These are phyloP conservation scores for Littorina saxatilis DNA, from an alignment of 1,140 invertebrate species.

Conservation along the genomic window DNA sequence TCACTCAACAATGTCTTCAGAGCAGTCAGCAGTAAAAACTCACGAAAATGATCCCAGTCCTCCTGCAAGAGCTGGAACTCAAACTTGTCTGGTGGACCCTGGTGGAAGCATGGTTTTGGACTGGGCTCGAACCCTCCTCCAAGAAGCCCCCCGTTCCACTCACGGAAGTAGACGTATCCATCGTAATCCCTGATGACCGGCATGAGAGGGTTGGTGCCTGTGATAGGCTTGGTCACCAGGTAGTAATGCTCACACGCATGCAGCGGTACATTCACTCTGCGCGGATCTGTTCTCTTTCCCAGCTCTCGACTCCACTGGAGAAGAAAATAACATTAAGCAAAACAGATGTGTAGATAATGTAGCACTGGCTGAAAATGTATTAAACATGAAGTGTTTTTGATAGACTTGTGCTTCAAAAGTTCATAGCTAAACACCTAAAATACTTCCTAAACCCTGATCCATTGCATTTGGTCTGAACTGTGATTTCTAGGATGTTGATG, in stretches of 20 bases:
- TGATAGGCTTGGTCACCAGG: slow-evolving; percentile 88
- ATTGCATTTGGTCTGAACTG: too few relatives aligned
- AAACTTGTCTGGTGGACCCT: slow-evolving; percentile 79
- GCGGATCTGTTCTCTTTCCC: slow-evolving; percentile 88
- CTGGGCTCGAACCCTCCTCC: slow-evolving; percentile 90
- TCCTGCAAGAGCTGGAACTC: slow-evolving; percentile 78
- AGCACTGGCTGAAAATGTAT: too few relatives aligned
- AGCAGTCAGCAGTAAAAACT: slow-evolving; percentile 44
- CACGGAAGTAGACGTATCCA: slow-evolving; percentile 90
- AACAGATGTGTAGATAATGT: too few relatives aligned
- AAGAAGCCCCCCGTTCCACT: slow-evolving; percentile 83
- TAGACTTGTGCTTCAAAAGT: not conserved
- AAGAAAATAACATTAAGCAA: not conserved
- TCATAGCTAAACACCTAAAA: too few relatives aligned
- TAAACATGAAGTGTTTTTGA: not conserved
- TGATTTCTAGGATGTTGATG: too few relatives aligned
- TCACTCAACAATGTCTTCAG: too few relatives aligned
- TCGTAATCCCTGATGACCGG: slow-evolving; percentile 93
- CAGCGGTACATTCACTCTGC: slow-evolving; percentile 90
- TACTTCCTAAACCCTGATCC: too few relatives aligned
- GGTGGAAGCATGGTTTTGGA: slow-evolving; percentile 92
- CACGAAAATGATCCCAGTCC: slow-evolving; percentile 97
- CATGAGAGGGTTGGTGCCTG: slow-evolving; percentile 73
- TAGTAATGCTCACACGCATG: slow-evolving; percentile 96
- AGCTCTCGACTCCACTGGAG: slow-evolving; percentile 83